Evolutionary conservation across 2,113 vertebrate genomes (phyloP), one percentile per base, ranked within the genome.

Genomic region (Catharus bicknelli): DNA sequence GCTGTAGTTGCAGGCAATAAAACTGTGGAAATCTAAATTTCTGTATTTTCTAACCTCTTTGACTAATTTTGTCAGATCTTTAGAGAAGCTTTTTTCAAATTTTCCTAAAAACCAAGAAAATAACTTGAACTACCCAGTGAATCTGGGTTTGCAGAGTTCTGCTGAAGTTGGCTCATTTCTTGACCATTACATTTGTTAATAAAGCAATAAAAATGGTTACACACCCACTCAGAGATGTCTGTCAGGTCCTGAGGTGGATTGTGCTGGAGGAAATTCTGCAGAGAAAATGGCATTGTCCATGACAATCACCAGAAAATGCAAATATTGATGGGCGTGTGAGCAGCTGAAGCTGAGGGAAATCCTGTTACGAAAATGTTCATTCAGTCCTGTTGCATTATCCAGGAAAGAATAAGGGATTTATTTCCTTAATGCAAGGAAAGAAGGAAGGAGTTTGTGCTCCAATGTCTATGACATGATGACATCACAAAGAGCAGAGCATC

Each of bases 381-480:
- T 47, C 51, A 36, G 14, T 22, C 23, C 9, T 21, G 55, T 19
- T 62, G 25, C 40, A 8, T 58, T 55, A 40, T 2, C 40, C 20
- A 10, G 2, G 18, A 50, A 67, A 78, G 61, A 57, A 45, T 3
- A 45, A 57, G 34, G 62, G 50, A 59, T 74, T 66, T 51, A 11
- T 51, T 59, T 36, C 81, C 66, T 67, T 48, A 6, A 26, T 10
- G 73, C 76, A 34, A 69, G 34, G 59, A 8, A 32, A 76, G 68
- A 30, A 83, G 47, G 51, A 69, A 80, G 77, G 54, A n/a, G n/a
- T 47, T 5, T 53, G 48, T 74, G 59, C 38, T 32, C 25, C 53
- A 36, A 12, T 0, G 20, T 32, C 77, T 34, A 1, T 5, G 16
- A 5, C 0, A 3, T 12, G 11, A 0, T 5, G 69, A 17, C 25